Evolutionary conservation across 2,113 vertebrate genomes (phyloP), one percentile per base, ranked within the genome.

Genomic region (Edolisoma coerulescens): DNA sequence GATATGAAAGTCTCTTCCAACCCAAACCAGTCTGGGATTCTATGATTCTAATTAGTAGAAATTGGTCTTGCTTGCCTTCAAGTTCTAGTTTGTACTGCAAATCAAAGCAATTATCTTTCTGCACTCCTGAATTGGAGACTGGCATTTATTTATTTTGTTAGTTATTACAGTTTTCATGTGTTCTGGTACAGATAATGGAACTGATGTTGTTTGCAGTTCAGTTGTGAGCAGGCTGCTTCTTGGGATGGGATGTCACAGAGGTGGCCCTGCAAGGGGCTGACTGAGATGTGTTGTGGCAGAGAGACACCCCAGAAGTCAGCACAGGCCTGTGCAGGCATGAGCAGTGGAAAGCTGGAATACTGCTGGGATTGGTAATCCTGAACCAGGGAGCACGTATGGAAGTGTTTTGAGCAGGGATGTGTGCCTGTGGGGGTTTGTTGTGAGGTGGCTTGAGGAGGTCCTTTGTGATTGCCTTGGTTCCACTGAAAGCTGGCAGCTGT

Each of bases 381-480:
- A 27, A 37, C 9, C 9, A 71, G 35, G 42, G 33, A 71, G 70
- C 24, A 32, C 1, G 3, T 2, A 3, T 0, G 1, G 37, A 28
- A 41, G 28, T 19, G 41, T 47, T 82, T 28, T n/a, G 41, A 64
- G 84, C 47, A 68, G 57, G 33, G 56, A 23, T 27, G 49, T 35
- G 27, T 49, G 44, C 11, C 45, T 35, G 33, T 8, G 49, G 49
- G 20, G 69, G 11, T n/a, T 52, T 53, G 44, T 52, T 42, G 35
- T 44, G 60, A 41, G 50, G 39, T 1, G 0, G 59, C 59, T 89
- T 0, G 0, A 37, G 88, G 57, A 61, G 28, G 47, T 85, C 33
- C 56, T 28, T 0, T 0, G 0, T 23, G 26, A 52, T 74, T 87
- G 35, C 56, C 60, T 75, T 63, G 52, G 42, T 47, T 85, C 41